Percentiles rank a stretch among this genome's conserved stretches.
These are phyloP conservation scores for Drosophila persimilis DNA, from an alignment of 1,140 invertebrate genomes.

Conservation along the genomic window DNA sequence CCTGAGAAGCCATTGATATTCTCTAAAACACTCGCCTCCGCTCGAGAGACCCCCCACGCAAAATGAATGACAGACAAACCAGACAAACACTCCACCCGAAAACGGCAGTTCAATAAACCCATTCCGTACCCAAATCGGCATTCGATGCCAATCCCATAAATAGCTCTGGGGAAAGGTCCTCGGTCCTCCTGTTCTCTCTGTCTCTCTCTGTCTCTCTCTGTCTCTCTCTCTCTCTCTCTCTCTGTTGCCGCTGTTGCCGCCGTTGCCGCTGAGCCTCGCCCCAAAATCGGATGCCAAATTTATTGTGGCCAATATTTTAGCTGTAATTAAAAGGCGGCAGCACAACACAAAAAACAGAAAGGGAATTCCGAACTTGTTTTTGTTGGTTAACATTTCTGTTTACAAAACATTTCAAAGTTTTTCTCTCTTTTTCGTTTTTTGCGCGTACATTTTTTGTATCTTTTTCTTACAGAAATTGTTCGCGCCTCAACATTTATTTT, in stretches of 20 bases:
- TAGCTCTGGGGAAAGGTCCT: conserved; percentile 44
- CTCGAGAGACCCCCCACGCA: neutral
- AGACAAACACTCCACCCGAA: neutral
- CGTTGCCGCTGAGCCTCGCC: conserved; percentile 14
- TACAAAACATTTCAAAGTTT: conserved; percentile 45
- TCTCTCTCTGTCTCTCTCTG: conserved; percentile 1
- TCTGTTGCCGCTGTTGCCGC: neutral
- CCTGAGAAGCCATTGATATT: too few relatives aligned
- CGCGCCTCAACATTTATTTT: conserved; percentile 47
- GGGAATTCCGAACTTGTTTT: conserved; percentile 44
- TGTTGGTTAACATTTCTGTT: conserved; percentile 37
- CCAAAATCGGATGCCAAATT: conserved; percentile 47
- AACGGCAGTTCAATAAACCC: conserved; percentile 21
- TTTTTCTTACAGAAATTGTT: conserved; percentile 36
- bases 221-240: conserved; percentile 6
- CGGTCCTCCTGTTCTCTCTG: neutral
- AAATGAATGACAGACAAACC: neutral
- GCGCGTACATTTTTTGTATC: neutral
- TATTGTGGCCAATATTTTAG: conserved; percentile 53
- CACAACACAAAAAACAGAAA: conserved; percentile 21
- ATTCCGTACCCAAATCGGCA: conserved; percentile 3
- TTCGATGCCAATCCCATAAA: conserved; percentile 48
- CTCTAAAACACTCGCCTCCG: too few relatives aligned
- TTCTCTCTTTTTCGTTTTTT: conserved; percentile 17
- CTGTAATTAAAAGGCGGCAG: conserved; percentile 48